phyloP scores from a whole-genome alignment of 2,797 vertebrate species.

The Moxostoma hubbsi region DNA sequence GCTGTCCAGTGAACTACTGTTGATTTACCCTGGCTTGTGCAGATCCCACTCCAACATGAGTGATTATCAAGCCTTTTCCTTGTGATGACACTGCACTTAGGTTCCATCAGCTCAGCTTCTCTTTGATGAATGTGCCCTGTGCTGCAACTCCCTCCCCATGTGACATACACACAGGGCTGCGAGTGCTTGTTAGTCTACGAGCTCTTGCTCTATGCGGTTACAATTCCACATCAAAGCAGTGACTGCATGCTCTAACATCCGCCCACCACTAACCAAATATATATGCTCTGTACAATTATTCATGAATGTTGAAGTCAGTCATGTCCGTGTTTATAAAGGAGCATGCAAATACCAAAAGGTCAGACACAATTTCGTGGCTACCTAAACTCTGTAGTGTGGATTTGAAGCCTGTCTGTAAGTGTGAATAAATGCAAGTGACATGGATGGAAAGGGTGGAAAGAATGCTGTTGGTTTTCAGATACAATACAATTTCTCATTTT shows the following conservation, averaged over 20 bases:
- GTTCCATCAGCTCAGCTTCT: conserved; percentile 68
- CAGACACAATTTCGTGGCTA: conserved; percentile 32
- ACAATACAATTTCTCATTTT: conserved; percentile 44
- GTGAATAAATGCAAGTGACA: conserved; percentile 40
- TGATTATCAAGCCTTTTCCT: conserved; percentile 73
- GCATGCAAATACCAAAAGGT: conserved; percentile 51
- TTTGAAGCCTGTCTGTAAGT: neutral
- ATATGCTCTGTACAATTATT: conserved; percentile 48
- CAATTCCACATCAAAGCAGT: conserved; percentile 52
- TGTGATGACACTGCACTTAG: conserved; percentile 80
- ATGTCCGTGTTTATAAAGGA: conserved; percentile 41
- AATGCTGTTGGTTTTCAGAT: conserved; percentile 29
- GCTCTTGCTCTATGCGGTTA: conserved; percentile 47
- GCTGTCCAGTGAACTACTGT: conserved; percentile 76
- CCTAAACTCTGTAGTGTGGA: conserved; percentile 12
- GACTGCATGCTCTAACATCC: conserved; percentile 26
- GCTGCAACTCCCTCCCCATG: conserved; percentile 58
- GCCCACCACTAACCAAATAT: conserved; percentile 38
- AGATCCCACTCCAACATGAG: conserved; percentile 74
- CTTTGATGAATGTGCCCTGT: conserved; percentile 74
- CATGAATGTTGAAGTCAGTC: conserved; percentile 49
- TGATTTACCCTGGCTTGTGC: conserved; percentile 76
- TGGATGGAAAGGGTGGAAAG: conserved; percentile 24
- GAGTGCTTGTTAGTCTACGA: conserved; percentile 55
- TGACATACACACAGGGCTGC: conserved; percentile 50